Evolutionary conservation across 2,888 invertebrate genomes (phyloP), one percentile per base, ranked within the genome.

Genomic region (Strigamia transsilvanica): DNA sequence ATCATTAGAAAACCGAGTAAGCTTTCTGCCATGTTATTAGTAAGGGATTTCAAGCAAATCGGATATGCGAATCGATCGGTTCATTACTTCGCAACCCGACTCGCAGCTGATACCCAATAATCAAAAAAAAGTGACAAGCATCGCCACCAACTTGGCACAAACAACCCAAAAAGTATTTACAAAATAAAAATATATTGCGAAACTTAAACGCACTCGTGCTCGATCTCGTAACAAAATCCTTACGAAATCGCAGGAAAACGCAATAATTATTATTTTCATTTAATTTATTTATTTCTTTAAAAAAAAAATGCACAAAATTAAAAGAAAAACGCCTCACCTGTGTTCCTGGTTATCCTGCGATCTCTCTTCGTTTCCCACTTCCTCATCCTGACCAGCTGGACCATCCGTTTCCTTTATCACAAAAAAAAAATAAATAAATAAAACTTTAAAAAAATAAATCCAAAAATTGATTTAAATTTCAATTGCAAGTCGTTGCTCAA

Each of bases 321-420:
- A 66, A 66, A 41, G 41, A 80, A 27, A 41, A 42, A 15, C 2
- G 61, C 21, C 61, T 66, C 61, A 66, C 61, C 61, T 66, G 61
- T 73, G 61, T 81, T 73, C 73, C 41, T 81, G 81, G 61, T 73
- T 61, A 66, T 42, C 66, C 82, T 82, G 38, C 61, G 82, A 80
- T 23, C 80, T 82, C 32, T 83, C 83, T n/a, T 77, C 46, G 12
- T 51, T 79, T 78, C 83, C 82, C 32, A 82, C 83, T 61, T 84
- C 84, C 34, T 79, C 83, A 79, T 82, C 82, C 66, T 84, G 83
- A 15, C 73, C 82, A 78, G 80, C 79, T 38, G 81, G 73, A 23
- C 83, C 82, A 81, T 84, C 84, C 23, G 80, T 80, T 15, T 83
- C 83, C 80, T 82, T 82, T 83, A 83, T 32, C 73, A 82, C 77